Base-by-base conservation (phyloP, 2,113 vertebrate species). In the Nettapus auritus region DNA sequence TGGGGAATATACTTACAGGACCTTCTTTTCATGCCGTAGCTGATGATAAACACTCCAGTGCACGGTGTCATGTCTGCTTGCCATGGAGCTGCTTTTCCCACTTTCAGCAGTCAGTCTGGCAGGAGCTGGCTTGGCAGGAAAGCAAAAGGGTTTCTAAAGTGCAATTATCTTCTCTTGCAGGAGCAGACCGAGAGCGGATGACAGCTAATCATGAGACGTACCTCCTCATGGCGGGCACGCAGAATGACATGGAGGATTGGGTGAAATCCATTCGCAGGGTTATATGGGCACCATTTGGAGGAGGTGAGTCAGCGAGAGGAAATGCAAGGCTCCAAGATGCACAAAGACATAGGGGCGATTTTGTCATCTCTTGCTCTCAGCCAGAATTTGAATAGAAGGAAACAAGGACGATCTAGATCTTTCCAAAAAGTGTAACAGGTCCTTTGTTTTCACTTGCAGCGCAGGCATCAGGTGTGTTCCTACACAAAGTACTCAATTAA, bases 241-340 rank as follows among this genome's bases (percentile, higher is more conserved):
- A 99, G 98, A 99, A 98, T 98, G 99, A 99, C 97, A 99, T 99
- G 99, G 99, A 99, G 98, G 99, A 99, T 97, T 99, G 99, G 99
- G 99, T 99, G 97, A 99, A 98, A 96, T 99, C 99, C 53, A 99
- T 99, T 91, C 99, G 99, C 95, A 98, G 99, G 94, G 99, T 99
- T 88, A 99, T 99, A 97, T 99, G 99, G 99, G 99, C 99, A 2
- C 99, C 99, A 8, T 99, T 99, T 81, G 99, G 99, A 97, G 99
- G 99, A 98, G 99, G 99, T 99, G 94, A 99, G 98, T 98, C 44
- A 75, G 22, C 3, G 8, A 42, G 55, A 34, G 31, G 81, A 73
- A 50, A n/a, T 3, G 26, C 60, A 26, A 75, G 9, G 69, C 44
- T 86, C 46, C 12, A 46, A 22, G 33, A 21, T 8, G 60, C 56